Evolutionary conservation across 2,888 invertebrate genomes (phyloP).

Genomic region (Cantharis flavilabris): DNA sequence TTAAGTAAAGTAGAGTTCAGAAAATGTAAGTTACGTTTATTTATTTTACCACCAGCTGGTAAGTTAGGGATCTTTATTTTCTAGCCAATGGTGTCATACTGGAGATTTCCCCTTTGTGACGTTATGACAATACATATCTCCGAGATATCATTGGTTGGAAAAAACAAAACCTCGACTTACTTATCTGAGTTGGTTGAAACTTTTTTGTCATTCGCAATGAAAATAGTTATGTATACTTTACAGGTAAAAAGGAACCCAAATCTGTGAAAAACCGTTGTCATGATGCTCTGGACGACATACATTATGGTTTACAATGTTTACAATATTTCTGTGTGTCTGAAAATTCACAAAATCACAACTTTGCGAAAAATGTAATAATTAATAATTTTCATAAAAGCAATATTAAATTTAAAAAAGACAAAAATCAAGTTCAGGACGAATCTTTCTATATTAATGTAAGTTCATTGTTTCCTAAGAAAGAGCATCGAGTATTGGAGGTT

Average conservation of each 20-base stretch:
- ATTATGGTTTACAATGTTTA: conserved; percentile 72
- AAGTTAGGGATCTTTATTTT: no score
- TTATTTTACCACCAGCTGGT: no score
- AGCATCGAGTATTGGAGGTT: conserved; percentile 38
- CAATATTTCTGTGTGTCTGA: conserved; percentile 64
- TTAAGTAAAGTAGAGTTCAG: conserved; percentile 31
- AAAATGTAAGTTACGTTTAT: neutral
- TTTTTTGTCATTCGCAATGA: no score
- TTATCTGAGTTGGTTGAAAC: no score
- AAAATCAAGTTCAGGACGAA: neutral
- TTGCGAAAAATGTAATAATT: conserved; percentile 39
- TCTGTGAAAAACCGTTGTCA: conserved; percentile 66
- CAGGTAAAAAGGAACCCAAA: conserved; percentile 45
- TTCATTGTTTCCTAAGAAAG: neutral
- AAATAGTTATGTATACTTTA: neutral
- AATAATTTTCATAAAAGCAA: neutral
- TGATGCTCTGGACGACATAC: conserved; percentile 72
- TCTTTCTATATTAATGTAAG: neutral
- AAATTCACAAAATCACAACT: conserved; percentile 24
- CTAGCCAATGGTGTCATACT: no score
- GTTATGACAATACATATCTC: no score
- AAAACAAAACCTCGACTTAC: no score
- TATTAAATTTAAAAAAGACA: neutral
- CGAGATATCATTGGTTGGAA: no score
- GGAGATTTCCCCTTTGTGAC: no score